Conservation (phyloP, 2,113 vertebrate genomes). For the Oreochromis tanganicae region DNA sequence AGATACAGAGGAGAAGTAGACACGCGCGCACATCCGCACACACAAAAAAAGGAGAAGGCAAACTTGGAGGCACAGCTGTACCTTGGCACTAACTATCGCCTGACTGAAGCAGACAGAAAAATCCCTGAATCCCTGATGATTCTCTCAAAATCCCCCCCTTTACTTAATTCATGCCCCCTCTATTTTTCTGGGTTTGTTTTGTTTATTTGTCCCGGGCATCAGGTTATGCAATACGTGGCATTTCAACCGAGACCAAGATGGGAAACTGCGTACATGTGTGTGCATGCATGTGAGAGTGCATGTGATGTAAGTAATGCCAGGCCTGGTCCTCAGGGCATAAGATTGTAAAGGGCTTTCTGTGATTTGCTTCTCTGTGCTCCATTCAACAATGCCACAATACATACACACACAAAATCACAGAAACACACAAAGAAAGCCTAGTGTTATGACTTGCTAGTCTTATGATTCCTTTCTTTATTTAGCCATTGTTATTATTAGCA, state of each 20-base stretch:
- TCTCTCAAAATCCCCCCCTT: not conserved
- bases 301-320: constrained; percentile 43
- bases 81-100: not conserved
- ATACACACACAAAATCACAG: not conserved
- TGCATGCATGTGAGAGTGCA: not conserved
- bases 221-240: constrained; percentile 51
- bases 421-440: not conserved
- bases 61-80: constrained; percentile 10
- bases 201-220: constrained; percentile 20
- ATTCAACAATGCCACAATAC: constrained; percentile 2
- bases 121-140: constrained; percentile 1
- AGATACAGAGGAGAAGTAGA: not conserved
- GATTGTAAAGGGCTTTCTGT: constrained; percentile 47
- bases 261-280: not conserved
- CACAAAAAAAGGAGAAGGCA: not conserved
- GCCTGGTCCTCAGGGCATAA: constrained; percentile 23
- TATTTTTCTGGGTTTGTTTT: constrained; percentile 3
- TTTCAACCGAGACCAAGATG: constrained; percentile 22
- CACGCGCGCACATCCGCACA: not conserved
- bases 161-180: not conserved
- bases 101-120: constrained; percentile 12
- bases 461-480: constrained; percentile 10
- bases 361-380: not conserved
- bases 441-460: constrained; percentile 8
- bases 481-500: not conserved